Evolutionary conservation across 2,888 invertebrate genomes (phyloP).

Genomic region (Caenorhabditis macrosperma): DNA sequence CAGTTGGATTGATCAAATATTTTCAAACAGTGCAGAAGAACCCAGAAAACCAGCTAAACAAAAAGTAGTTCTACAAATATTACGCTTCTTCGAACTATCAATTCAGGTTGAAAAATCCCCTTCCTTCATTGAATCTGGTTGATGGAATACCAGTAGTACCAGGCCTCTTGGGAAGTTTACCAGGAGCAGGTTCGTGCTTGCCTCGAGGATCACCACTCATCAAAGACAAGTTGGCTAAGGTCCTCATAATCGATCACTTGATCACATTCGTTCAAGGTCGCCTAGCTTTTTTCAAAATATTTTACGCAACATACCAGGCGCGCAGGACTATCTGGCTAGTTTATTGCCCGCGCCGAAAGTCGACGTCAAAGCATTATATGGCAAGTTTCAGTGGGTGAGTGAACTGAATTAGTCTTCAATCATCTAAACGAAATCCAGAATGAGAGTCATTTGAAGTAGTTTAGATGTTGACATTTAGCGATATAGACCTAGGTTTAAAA

Average conservation of each 20-base stretch:
- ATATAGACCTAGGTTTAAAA: background rate
- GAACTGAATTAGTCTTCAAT: background rate
- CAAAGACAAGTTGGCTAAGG: constrained; percentile 57
- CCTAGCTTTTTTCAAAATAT: constrained; percentile 74
- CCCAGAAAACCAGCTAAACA: constrained; percentile 67
- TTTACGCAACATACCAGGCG: constrained; percentile 72
- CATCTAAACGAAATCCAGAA: no score
- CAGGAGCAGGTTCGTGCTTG: constrained; percentile 73
- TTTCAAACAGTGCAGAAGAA: constrained; percentile 68
- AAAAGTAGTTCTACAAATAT: constrained; percentile 30
- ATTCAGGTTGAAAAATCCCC: constrained; percentile 58
- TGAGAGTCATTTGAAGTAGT: no score
- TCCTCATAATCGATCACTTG: background rate
- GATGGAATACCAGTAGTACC: constrained; percentile 74
- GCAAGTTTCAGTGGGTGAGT: constrained; percentile 73
- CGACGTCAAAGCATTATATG: constrained; percentile 65
- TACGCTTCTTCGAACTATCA: no score
- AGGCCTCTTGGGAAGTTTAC: constrained; percentile 70
- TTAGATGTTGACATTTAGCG: no score
- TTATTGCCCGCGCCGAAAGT: constrained; percentile 68
- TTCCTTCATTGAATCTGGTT: constrained; percentile 68
- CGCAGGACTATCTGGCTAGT: constrained; percentile 72
- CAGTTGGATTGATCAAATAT: constrained; percentile 70
- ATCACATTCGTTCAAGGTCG: constrained; percentile 58
- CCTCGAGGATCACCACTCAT: constrained; percentile 71